Evolutionary conservation across 1,140 invertebrate species (phyloP).

Genomic region (Eurosta solidaginis): DNA sequence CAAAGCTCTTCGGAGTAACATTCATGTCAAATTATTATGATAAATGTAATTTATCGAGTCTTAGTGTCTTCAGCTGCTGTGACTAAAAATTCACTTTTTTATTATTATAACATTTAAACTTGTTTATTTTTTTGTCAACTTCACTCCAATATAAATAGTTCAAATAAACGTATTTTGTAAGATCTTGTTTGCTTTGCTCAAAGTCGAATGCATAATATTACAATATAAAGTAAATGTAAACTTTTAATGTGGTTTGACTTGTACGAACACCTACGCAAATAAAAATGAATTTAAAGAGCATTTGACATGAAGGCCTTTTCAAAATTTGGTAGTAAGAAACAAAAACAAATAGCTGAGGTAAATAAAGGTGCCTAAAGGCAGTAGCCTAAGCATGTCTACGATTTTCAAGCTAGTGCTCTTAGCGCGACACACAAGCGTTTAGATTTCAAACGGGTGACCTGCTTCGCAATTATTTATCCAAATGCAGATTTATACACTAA

Average conservation of each 20-base stretch:
- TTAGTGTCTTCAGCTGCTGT: too few relatives aligned
- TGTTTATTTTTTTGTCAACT: background rate
- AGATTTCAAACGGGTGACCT: background rate
- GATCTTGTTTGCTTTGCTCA: background rate
- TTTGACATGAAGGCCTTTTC: too few relatives aligned
- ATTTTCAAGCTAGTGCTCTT: background rate
- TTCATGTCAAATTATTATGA: too few relatives aligned
- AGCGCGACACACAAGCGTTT: background rate
- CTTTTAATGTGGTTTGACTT: slow-evolving; percentile 13
- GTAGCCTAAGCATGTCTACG: background rate
- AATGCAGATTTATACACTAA: too few relatives aligned
- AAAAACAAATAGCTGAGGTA: background rate
- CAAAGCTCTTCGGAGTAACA: too few relatives aligned
- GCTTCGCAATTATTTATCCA: background rate
- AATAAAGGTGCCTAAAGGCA: background rate
- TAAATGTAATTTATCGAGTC: too few relatives aligned
- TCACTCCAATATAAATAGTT: background rate
- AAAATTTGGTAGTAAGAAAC: background rate
- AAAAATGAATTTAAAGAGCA: background rate
- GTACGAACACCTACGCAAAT: background rate
- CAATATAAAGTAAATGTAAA: slow-evolving; percentile 6
- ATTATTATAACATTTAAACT: too few relatives aligned
- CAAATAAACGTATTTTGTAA: background rate
- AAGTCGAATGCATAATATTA: background rate
- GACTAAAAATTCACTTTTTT: too few relatives aligned